phyloP scores from a whole-genome alignment of 2,888 invertebrate species.

The Nymphalis polychloros region DNA sequence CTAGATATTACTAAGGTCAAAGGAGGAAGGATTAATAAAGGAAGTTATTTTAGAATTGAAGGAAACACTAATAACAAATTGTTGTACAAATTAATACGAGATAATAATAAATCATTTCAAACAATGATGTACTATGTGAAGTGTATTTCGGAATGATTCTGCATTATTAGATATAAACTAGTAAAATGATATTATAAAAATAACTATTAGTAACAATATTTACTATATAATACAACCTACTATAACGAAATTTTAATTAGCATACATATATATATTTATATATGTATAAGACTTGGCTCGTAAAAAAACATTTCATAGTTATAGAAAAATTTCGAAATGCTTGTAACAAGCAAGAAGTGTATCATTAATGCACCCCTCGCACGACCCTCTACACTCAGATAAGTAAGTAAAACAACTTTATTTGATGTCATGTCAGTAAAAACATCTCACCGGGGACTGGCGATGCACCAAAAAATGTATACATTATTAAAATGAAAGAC shows the following conservation, averaged over 20 bases:
- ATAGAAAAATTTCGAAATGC: constrained; percentile 52
- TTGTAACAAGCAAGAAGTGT: constrained; percentile 48
- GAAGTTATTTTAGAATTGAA: constrained; percentile 8
- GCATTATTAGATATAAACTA: too few relatives aligned
- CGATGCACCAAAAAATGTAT: constrained; percentile 19
- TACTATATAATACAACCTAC: too few relatives aligned
- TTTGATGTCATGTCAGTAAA: constrained; percentile 66
- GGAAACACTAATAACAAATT: constrained; percentile 3
- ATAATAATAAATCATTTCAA: too few relatives aligned
- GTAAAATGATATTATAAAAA: too few relatives aligned
- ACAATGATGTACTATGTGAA: too few relatives aligned
- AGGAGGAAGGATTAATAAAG: constrained; percentile 33
- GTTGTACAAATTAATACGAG: too few relatives aligned
- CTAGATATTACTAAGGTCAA: constrained; percentile 32
- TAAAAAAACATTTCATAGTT: neutral
- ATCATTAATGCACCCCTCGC: constrained; percentile 77
- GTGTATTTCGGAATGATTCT: too few relatives aligned
- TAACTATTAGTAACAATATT: too few relatives aligned
- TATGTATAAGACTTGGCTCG: too few relatives aligned
- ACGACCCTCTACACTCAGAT: constrained; percentile 64
- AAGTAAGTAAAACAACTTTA: constrained; percentile 80
- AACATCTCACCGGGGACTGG: constrained; percentile 37
- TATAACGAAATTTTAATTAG: too few relatives aligned
- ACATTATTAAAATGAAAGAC: constrained; percentile 13
- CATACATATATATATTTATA: too few relatives aligned